Conservation (phyloP, 2,113 vertebrate species). For the Numida meleagris region DNA sequence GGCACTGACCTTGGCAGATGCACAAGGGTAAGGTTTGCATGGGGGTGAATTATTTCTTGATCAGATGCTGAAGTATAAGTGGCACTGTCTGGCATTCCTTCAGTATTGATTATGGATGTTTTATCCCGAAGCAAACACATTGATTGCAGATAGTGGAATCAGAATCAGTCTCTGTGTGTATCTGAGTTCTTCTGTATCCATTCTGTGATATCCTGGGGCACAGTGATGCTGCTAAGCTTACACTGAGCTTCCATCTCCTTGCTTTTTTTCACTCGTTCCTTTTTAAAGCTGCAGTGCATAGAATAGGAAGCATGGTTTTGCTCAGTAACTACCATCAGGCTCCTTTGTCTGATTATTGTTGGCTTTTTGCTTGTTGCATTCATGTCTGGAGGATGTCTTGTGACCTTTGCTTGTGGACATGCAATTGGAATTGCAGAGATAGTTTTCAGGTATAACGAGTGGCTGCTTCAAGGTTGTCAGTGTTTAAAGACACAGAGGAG, state of each 20-base stretch:
- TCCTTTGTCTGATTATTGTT: neutral
- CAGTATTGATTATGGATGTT: constrained; percentile 6
- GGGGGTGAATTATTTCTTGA: neutral
- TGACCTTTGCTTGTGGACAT: neutral
- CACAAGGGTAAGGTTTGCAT: constrained; percentile 23
- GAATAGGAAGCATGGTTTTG: neutral
- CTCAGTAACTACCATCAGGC: neutral
- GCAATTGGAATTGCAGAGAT: neutral
- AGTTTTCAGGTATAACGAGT: neutral
- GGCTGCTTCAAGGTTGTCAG: neutral
- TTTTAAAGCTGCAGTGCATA: neutral
- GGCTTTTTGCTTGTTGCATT: neutral
- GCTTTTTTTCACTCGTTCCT: neutral
- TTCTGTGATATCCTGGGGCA: neutral
- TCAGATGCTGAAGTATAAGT: neutral
- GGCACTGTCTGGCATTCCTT: neutral
- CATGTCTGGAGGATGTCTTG: neutral
- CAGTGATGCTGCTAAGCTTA: neutral
- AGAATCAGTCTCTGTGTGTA: neutral
- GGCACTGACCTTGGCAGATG: constrained; percentile 42
- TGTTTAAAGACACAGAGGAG: neutral
- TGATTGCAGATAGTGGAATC: neutral
- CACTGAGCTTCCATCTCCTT: neutral
- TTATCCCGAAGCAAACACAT: constrained; percentile 11
- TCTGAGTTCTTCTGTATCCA: neutral